Evolutionary conservation across 2,113 vertebrate genomes (phyloP).

Genomic region (Maccullochella peelii): DNA sequence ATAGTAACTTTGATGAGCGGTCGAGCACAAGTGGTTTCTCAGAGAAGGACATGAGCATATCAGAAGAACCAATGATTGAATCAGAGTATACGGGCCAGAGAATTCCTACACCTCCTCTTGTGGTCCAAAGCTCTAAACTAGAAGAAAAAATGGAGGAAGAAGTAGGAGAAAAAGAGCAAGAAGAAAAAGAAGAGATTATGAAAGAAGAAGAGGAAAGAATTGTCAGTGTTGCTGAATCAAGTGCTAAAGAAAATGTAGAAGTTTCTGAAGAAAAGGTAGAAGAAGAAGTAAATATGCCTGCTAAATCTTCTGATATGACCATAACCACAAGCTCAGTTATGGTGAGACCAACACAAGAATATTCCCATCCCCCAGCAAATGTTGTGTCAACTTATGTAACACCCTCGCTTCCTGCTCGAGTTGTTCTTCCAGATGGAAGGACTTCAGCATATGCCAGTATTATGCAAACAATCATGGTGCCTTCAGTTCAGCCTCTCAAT

Average conservation of each 20-base stretch:
- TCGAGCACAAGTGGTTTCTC: slow-evolving; percentile 78
- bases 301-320: slow-evolving; percentile 71
- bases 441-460: slow-evolving; percentile 91
- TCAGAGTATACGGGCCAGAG: slow-evolving; percentile 65
- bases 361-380: slow-evolving; percentile 49
- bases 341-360: slow-evolving; percentile 65
- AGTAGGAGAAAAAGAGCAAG: slow-evolving; percentile 51
- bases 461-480: slow-evolving; percentile 91
- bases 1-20: slow-evolving; percentile 76
- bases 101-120: slow-evolving; percentile 61
- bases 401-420: slow-evolving; percentile 66
- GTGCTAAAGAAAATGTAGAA: slow-evolving; percentile 53
- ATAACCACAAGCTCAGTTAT: slow-evolving; percentile 74
- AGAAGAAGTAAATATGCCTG: slow-evolving; percentile 44
- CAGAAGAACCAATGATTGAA: slow-evolving; percentile 78
- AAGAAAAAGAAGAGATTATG: slow-evolving; percentile 62
- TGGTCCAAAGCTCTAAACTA: slow-evolving; percentile 57
- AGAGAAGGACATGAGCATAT: slow-evolving; percentile 81
- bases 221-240: slow-evolving; percentile 43
- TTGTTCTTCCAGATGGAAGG: slow-evolving; percentile 84
- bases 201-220: slow-evolving; percentile 63
- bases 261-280: slow-evolving; percentile 39
- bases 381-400: slow-evolving; percentile 64
- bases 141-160: slow-evolving; percentile 74
- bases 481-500: slow-evolving; percentile 66